Base-by-base conservation (phyloP, 23 tunicate species). In the Trididemnum clinides region DNA sequence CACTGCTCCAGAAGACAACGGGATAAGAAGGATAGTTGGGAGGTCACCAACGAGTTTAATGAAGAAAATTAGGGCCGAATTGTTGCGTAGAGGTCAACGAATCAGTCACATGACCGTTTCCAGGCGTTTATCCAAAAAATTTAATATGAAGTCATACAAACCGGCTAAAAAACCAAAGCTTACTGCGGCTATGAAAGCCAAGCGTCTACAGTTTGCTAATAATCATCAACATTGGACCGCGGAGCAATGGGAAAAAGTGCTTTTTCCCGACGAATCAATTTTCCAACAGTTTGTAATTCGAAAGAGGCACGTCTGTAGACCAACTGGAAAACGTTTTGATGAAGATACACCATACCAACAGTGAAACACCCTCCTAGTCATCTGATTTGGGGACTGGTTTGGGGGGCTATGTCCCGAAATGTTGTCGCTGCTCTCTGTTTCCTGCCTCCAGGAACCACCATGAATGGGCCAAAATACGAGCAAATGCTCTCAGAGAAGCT, bases 361-460 rank as follows among this genome's bases (percentile, higher is more conserved):
- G 25, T 70, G 37, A 70, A 70, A 70, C 77, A 70, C 77, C 36
- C 77, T 12, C 36, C 77, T 6, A 70, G 37, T 70, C 19, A 12
- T 12, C 28, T 70, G 77, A 31, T 70, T 70, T 70, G 77, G 37
- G n/a, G n/a, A n/a, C n/a, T n/a, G n/a, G n/a, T n/a, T n/a, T n/a
- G n/a, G n/a, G n/a, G 77, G 77, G 77, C 26, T 7, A 70, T 70
- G 25, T 70, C 77, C 19, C 7, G 5, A 70, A 70, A 70, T 23
- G 39, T 10, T 12, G 25, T 23, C 26, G 77, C 77, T 70, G 57
- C 35, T 23, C 34, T 74, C 15, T 19, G 33, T 74, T 74, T 38
- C 80, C 80, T 74, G 31, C 80, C 80, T 23, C 59, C 80, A 38
- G 80, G 57, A 74, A 74, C 80, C 31, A 23, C 57, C 25, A 74